Evolutionary conservation across 1,140 invertebrate genomes (phyloP), one percentile per base, ranked within the genome.

Genomic region (Caenorhabditis inopinata): DNA sequence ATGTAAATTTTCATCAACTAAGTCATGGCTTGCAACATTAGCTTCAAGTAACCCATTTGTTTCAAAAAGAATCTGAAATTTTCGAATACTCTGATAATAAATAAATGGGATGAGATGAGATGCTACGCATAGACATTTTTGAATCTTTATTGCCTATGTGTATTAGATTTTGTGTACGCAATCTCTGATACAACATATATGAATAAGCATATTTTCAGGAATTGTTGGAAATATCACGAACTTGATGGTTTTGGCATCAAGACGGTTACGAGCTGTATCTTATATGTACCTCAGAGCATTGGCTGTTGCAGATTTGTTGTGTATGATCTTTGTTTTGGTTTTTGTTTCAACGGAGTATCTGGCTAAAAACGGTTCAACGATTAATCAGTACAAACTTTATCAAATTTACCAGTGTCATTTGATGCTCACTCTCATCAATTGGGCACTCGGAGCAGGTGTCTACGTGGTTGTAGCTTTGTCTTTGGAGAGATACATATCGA

Each of bases 401-500:
- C 86, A 83, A 25, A 85, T 88, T 49, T 87, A 87, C 35, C 85
- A 87, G 29, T 84, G 87, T 23, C 87, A 88, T 78, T 75, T 88
- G 18, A 88, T 88, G 86, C 84, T 88, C 5, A 84, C 85, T 12
- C 76, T 89, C 32, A 88, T 88, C 47, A 88, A 88, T 74, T 89
- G 85, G 85, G 85, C 87, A 12, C 81, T 88, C 18, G 81, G 87
- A 16, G 86, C 87, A 6, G 87, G 86, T 7, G 85, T 88, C 32
- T 85, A 81, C 25, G 84, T 88, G 25, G 87, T 88, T 23, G 87
- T 88, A 1, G 87, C 87, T 7, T 49, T 88, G 35, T 85, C 82
- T 21, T 51, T 88, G 25, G 87, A 88, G 48, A 83, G 87, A 14
- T 88, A 85, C 68, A 82, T 88, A 4, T 88, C 84, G 7, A 87